A percentile compares a stretch with the other conserved stretches of the same genome.
These are phyloP conservation scores for Napeogenes inachia DNA, from an alignment of 2,888 invertebrate genomes.

Conservation along the genomic window DNA sequence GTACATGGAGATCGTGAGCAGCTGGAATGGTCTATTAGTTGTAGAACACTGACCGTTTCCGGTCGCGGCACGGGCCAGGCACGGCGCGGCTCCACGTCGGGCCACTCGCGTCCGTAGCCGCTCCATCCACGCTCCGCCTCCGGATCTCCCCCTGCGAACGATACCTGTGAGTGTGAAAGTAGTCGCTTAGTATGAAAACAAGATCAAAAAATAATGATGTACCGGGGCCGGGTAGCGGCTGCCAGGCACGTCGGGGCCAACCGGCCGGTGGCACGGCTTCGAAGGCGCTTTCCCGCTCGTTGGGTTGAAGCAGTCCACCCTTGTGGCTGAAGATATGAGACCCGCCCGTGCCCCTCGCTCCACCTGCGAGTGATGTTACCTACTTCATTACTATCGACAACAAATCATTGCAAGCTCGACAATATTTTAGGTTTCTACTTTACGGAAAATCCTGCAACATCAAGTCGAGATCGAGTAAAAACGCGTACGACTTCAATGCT, in stretches of 20 bases:
- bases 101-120: slow-evolving; percentile 44
- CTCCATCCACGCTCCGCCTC: slow-evolving; percentile 36
- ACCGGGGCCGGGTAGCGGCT: slow-evolving; percentile 33
- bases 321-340: slow-evolving; percentile 86
- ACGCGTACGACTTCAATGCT: too few relatives aligned
- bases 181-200: not conserved
- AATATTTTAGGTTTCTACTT: too few relatives aligned
- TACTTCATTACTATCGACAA: not conserved
- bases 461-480: too few relatives aligned
- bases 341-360: slow-evolving; percentile 32
- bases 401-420: too few relatives aligned
- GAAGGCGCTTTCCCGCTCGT: slow-evolving; percentile 40
- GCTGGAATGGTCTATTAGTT: not conserved
- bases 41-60: slow-evolving; percentile 38
- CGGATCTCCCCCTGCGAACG: slow-evolving; percentile 24
- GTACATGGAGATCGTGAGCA: too few relatives aligned
- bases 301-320: slow-evolving; percentile 77
- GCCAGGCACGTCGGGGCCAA: slow-evolving; percentile 38
- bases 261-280: slow-evolving; percentile 40
- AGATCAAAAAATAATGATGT: not conserved
- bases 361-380: slow-evolving; percentile 12
- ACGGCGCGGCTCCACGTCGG: slow-evolving; percentile 53
- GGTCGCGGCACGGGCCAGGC: slow-evolving; percentile 61
- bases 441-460: too few relatives aligned
- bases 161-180: not conserved